Evolutionary conservation across 2,888 invertebrate species (phyloP).

Genomic region (Linnaemya vulpina): DNA sequence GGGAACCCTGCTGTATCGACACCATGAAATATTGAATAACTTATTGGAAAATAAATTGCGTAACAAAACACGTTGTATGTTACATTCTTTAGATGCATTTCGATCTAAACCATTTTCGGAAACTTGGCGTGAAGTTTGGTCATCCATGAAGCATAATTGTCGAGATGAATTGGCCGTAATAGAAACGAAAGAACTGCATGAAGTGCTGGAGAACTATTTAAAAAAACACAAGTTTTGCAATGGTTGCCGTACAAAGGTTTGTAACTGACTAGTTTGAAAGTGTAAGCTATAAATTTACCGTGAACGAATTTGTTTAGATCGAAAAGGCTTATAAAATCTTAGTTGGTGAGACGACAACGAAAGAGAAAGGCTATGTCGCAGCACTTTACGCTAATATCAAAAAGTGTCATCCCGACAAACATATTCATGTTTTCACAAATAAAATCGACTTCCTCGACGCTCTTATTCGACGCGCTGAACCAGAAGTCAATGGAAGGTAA

Average conservation of each 20-base stretch:
- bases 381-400: slow-evolving; percentile 93
- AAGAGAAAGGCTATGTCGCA: slow-evolving; percentile 95
- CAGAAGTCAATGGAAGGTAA: slow-evolving; percentile 93
- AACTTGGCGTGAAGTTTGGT: slow-evolving; percentile 93
- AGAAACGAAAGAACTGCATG: slow-evolving; percentile 92
- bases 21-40: slow-evolving; percentile 91
- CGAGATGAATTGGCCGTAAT: slow-evolving; percentile 93
- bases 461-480: slow-evolving; percentile 94
- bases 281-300: slow-evolving; percentile 8
- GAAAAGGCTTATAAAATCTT: slow-evolving; percentile 92
- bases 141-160: slow-evolving; percentile 91
- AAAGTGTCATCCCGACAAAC: slow-evolving; percentile 92
- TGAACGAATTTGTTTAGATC: slow-evolving; percentile 82
- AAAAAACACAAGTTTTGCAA: slow-evolving; percentile 97
- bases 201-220: slow-evolving; percentile 94
- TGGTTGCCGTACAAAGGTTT: slow-evolving; percentile 95
- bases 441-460: slow-evolving; percentile 95
- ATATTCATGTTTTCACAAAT: slow-evolving; percentile 91
- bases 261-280: not conserved
- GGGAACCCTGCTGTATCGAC: slow-evolving; percentile 92
- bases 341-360: slow-evolving; percentile 92
- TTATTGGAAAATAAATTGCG: slow-evolving; percentile 92
- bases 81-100: slow-evolving; percentile 95
- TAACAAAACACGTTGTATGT: slow-evolving; percentile 93
- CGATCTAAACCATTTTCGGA: slow-evolving; percentile 88